Evolutionary conservation across 2,888 invertebrate genomes (phyloP).

Genomic region (Plusia festucae): DNA sequence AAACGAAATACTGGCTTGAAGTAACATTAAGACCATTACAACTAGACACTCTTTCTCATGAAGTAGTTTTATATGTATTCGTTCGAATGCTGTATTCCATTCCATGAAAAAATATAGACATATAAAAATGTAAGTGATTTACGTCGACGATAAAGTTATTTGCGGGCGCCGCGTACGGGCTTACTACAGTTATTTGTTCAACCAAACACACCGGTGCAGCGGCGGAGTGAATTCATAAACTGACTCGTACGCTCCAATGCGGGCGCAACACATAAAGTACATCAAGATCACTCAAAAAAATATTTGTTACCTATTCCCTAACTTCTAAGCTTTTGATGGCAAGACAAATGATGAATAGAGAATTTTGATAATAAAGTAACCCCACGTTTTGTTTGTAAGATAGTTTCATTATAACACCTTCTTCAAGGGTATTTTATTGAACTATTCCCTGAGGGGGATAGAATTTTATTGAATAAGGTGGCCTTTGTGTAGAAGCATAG

Average conservation of each 20-base stretch:
- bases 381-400: constrained; percentile 57
- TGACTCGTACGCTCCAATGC: background rate
- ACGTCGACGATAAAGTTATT: background rate
- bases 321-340: constrained; percentile 5
- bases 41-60: too few relatives aligned
- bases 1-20: too few relatives aligned
- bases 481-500: constrained; percentile 50
- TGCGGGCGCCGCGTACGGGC: background rate
- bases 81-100: background rate
- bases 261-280: background rate
- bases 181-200: background rate
- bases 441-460: constrained; percentile 52
- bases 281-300: background rate
- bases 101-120: background rate
- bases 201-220: background rate
- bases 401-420: constrained; percentile 62
- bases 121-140: background rate
- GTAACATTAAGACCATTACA: too few relatives aligned
- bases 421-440: constrained; percentile 57
- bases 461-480: constrained; percentile 60
- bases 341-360: constrained; percentile 36
- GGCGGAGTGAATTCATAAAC: background rate
- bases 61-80: too few relatives aligned
- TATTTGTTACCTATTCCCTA: background rate
- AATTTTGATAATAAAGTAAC: constrained; percentile 52